A percentile compares a stretch with the other conserved stretches of the same genome.
phyloP scores from a whole-genome alignment of 2,797 vertebrate genomes.

The Xenopus petersii region DNA sequence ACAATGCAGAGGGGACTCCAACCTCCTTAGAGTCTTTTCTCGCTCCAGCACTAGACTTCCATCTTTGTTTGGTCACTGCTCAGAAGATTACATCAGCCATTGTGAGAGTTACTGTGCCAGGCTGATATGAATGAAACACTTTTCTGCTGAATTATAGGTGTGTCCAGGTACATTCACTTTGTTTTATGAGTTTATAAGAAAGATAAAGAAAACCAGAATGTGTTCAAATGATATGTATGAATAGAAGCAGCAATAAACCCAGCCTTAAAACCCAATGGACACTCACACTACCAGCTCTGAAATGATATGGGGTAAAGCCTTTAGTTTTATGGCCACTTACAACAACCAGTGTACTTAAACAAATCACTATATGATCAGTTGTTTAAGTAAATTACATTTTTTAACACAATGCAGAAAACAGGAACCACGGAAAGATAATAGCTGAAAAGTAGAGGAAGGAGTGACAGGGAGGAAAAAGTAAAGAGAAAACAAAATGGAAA shows the following conservation, averaged over 20 bases:
- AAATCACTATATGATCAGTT: not conserved
- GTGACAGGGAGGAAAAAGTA: no score
- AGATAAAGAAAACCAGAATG: not conserved
- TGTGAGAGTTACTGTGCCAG: no score
- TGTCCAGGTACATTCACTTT: constrained; percentile 19
- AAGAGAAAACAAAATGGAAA: no score
- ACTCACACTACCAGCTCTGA: not conserved
- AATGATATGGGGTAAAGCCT: not conserved
- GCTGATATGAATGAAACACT: not conserved
- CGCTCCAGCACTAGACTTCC: no score
- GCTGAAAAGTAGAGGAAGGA: no score
- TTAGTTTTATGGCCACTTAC: not conserved
- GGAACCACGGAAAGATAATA: no score
- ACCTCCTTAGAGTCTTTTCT: no score
- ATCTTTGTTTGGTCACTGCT: no score
- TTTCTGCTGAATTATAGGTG: not conserved
- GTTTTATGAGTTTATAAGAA: constrained; percentile 29
- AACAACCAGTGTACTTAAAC: not conserved
- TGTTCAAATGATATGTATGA: not conserved
- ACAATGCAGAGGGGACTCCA: no score
- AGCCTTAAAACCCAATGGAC: not conserved
- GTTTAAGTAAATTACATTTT: not conserved
- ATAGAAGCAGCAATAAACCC: not conserved
- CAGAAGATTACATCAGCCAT: no score
- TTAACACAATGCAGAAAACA: not conserved